phyloP scores from a whole-genome alignment of 2,797 vertebrate species.

The Notamacropus eugenii region DNA sequence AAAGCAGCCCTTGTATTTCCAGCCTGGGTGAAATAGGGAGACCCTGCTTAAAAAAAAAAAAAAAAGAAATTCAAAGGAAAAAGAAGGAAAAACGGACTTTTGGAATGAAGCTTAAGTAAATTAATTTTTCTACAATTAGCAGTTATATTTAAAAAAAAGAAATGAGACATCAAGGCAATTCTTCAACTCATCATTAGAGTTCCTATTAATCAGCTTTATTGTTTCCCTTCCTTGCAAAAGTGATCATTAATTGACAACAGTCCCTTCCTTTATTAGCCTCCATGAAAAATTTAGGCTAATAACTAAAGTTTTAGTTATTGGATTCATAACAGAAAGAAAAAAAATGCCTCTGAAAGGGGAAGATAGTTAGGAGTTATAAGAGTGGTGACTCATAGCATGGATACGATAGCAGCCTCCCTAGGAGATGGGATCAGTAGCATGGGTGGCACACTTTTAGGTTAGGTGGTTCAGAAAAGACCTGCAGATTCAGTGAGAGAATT shows the following conservation, averaged over 20 bases:
- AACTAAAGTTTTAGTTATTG: not conserved
- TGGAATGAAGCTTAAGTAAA: slow-evolving; percentile 31
- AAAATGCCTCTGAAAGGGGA: not conserved
- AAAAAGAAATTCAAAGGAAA: not conserved
- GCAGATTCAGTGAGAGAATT: not conserved
- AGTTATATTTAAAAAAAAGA: not conserved
- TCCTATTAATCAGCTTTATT: slow-evolving; percentile 19
- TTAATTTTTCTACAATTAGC: not conserved
- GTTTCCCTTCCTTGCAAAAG: slow-evolving; percentile 43
- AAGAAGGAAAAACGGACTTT: not conserved
- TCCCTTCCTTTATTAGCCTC: not conserved
- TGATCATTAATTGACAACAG: not conserved
- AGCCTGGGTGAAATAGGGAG: not conserved
- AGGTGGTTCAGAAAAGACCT: not conserved
- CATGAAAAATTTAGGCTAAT: not conserved
- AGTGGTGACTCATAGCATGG: not conserved
- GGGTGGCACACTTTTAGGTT: not conserved
- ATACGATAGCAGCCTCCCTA: not conserved
- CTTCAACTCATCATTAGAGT: not conserved
- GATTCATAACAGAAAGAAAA: not conserved
- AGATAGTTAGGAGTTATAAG: not conserved
- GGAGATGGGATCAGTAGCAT: not conserved
- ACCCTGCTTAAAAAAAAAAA: not conserved
- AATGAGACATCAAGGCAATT: slow-evolving; percentile 27
- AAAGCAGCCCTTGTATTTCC: not conserved